phyloP scores from a whole-genome alignment of 35 echinoderm and acorn worm genomes.

The Heliocidaris erythrogramma region DNA sequence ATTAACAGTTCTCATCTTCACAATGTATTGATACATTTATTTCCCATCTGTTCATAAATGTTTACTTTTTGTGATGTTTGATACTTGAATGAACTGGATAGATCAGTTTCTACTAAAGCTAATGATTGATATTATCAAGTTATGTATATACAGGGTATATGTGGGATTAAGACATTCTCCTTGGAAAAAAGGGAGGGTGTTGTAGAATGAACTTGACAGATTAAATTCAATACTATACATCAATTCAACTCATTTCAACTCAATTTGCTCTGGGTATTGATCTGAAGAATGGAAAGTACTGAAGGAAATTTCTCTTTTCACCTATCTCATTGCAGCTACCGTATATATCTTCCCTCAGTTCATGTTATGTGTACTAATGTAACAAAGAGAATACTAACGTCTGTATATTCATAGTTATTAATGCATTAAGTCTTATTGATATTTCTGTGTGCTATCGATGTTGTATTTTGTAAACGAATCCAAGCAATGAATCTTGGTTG shows the following conservation, averaged over 20 bases:
- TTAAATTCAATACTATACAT: background rate
- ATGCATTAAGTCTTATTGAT: background rate
- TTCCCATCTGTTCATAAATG: background rate
- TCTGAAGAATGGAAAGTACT: no score
- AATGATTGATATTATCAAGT: background rate
- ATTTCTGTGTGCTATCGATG: background rate
- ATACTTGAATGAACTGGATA: background rate
- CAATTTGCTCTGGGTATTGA: no score
- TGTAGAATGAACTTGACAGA: background rate
- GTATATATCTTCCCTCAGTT: background rate
- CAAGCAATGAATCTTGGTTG: background rate
- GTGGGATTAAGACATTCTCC: background rate
- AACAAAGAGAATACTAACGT: background rate
- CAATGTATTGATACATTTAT: background rate
- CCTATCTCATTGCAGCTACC: background rate
- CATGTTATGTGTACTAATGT: background rate
- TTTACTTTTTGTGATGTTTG: background rate
- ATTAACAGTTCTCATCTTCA: background rate
- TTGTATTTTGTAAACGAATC: background rate
- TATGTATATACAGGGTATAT: conserved; percentile 2
- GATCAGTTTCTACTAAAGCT: background rate
- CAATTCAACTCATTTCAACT: background rate
- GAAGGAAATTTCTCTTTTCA: background rate
- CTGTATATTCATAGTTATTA: background rate
- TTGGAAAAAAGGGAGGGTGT: background rate